A percentile compares a stretch with the other conserved stretches of the same genome.
Conservation (phyloP, 2,888 invertebrate genomes). For the Caenorhabditis doughertyi region DNA sequence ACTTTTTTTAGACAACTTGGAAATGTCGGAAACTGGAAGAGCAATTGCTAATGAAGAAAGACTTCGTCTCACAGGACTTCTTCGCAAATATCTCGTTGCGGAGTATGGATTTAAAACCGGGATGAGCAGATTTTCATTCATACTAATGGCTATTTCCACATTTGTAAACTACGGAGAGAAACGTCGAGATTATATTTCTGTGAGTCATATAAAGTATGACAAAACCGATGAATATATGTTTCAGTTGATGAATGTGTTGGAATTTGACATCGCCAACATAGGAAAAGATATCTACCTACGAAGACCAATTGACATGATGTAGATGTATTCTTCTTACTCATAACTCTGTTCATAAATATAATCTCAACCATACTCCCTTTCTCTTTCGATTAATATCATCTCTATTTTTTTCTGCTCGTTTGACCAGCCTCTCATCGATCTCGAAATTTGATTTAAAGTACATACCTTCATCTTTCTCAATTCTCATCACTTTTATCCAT, state of each 20-base stretch:
- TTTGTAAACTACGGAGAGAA: conserved; percentile 62
- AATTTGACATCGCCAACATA: conserved; percentile 65
- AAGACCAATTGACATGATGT: conserved; percentile 54
- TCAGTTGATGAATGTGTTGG: conserved; percentile 60
- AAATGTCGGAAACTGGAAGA: conserved; percentile 51
- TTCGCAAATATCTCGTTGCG: conserved; percentile 56
- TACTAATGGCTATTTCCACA: conserved; percentile 52
- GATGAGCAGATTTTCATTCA: conserved; percentile 45
- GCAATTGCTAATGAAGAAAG: conserved; percentile 53
- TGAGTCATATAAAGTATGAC: conserved; percentile 6
- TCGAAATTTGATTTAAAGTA: conserved; percentile 31
- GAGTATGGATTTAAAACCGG: conserved; percentile 57
- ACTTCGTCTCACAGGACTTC: conserved; percentile 45
- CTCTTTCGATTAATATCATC: conserved; percentile 11
- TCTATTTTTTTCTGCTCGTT: conserved; percentile 23
- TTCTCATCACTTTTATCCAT: neutral
- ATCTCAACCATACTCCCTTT: neutral
- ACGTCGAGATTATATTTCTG: conserved; percentile 59
- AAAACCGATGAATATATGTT: conserved; percentile 17
- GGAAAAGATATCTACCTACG: conserved; percentile 70
- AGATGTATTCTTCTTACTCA: neutral
- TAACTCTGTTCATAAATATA: neutral
- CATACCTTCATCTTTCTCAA: conserved; percentile 25
- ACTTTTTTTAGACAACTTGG: conserved; percentile 53
- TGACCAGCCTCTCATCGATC: conserved; percentile 39